Evolutionary conservation across 2,888 invertebrate genomes (phyloP).

Genomic region (Mystacides longicornis): DNA sequence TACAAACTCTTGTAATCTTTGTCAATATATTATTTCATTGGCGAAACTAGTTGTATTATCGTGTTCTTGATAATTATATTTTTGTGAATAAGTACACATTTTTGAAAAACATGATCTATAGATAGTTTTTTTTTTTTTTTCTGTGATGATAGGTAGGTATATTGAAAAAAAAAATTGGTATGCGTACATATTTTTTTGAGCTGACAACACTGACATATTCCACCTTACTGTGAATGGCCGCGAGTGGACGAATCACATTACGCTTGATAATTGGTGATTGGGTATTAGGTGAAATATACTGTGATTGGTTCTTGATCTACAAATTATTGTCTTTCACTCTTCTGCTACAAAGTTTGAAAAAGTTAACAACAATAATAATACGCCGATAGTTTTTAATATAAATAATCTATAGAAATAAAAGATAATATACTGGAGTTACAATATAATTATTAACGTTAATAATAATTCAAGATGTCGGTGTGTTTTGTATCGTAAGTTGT

Average conservation of each 20-base stretch:
- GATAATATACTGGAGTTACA: neutral
- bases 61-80: no score
- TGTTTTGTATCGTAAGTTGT: slow-evolving; percentile 66
- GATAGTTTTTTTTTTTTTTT: no score
- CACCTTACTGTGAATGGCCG: slow-evolving; percentile 34
- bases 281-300: slow-evolving; percentile 46
- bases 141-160: no score
- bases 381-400: neutral
- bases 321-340: neutral
- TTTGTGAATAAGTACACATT: no score
- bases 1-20: no score
- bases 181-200: neutral
- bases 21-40: no score
- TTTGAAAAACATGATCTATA: no score
- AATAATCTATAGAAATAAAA: neutral
- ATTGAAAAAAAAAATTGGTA: neutral
- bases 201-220: neutral
- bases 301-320: slow-evolving; percentile 39
- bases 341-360: slow-evolving; percentile 4
- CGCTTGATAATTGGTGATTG: slow-evolving; percentile 52
- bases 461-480: slow-evolving; percentile 54
- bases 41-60: no score
- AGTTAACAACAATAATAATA: slow-evolving; percentile 16
- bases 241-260: slow-evolving; percentile 51
- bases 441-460: neutral